These are phyloP conservation scores for Tipula unca DNA, from an alignment of 2,888 invertebrate genomes.

Conservation along the genomic window DNA sequence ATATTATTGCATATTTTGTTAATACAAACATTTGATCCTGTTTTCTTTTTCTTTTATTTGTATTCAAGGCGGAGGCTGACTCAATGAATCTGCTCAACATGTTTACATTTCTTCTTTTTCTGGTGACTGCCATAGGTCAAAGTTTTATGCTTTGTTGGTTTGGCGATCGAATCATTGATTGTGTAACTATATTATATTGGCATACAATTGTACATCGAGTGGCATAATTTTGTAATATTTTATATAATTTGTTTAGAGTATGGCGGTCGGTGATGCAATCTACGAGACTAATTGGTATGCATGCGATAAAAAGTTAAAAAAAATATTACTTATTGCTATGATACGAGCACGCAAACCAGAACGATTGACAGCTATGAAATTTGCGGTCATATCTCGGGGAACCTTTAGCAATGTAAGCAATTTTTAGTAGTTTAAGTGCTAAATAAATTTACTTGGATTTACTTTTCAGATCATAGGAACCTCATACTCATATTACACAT, in stretches of 20 bases:
- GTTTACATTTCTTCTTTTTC: constrained; percentile 29
- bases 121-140: constrained; percentile 33
- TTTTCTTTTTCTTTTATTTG: not conserved
- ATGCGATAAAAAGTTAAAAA: not conserved
- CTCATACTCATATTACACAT: not conserved
- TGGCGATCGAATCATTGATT: constrained; percentile 31
- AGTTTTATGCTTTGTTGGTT: constrained; percentile 33
- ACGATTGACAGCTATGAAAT: constrained; percentile 34
- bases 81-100: constrained; percentile 30
- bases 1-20: not conserved
- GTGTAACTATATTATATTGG: constrained; percentile 27
- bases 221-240: too few species aligned
- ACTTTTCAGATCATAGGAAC: not conserved
- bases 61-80: constrained; percentile 25
- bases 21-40: too few species aligned
- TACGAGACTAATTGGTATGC: not conserved
- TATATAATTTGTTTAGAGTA: constrained; percentile 9
- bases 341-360: constrained; percentile 32
- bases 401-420: constrained; percentile 34
- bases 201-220: not conserved
- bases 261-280: not conserved
- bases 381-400: constrained; percentile 34
- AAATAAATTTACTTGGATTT: not conserved
- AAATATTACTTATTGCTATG: not conserved
- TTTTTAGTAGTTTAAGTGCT: not conserved